Evolutionary conservation across 2,113 vertebrate genomes (phyloP).

Genomic region (Phasianus colchicus): DNA sequence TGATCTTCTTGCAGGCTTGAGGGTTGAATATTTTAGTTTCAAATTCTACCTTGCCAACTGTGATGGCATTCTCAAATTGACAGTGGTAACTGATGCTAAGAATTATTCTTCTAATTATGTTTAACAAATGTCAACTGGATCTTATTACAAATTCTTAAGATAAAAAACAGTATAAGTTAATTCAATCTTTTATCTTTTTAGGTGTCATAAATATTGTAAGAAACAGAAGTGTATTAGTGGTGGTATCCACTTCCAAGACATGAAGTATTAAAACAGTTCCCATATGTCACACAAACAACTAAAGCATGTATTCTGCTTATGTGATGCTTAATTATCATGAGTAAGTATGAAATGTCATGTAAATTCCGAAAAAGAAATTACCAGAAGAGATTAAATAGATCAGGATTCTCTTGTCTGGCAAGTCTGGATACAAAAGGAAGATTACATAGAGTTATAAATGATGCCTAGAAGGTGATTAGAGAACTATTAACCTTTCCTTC

Average conservation of each 20-base stretch:
- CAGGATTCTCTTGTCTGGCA: background rate
- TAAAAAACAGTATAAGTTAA: too few relatives aligned
- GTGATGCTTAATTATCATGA: background rate
- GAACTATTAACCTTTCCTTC: background rate
- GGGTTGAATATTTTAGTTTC: background rate
- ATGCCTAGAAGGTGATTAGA: background rate
- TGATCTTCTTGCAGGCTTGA: too few relatives aligned
- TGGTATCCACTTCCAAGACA: background rate
- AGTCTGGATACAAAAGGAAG: background rate
- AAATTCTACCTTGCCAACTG: background rate
- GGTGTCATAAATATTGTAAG: background rate
- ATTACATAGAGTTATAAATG: background rate
- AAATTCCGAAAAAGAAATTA: background rate
- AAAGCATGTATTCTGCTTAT: background rate
- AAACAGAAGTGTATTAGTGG: fast-evolving
- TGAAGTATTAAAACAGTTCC: background rate
- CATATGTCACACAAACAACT: background rate
- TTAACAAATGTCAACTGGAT: background rate
- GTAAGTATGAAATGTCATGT: background rate
- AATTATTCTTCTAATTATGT: too few relatives aligned
- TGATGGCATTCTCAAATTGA: background rate
- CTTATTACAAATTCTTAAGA: background rate
- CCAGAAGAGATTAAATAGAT: background rate
- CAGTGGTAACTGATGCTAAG: background rate
- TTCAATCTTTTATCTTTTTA: background rate